Percentiles rank a stretch among this genome's conserved stretches.
phyloP scores from a whole-genome alignment of 2,888 invertebrate species.

The Embidobia sp. region DNA sequence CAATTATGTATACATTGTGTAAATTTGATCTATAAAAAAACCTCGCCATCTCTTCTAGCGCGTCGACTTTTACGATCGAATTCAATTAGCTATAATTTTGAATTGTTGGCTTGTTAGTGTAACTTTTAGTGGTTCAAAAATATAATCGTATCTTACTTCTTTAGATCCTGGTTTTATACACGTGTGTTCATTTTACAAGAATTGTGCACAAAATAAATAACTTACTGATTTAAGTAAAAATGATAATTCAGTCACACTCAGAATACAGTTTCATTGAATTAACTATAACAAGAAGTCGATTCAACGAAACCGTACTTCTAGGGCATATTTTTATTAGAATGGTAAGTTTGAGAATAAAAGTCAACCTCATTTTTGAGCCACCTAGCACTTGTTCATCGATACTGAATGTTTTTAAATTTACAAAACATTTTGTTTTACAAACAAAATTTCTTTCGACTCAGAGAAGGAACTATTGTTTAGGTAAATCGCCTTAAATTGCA shows the following conservation, averaged over 20 bases:
- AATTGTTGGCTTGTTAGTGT: conserved; percentile 4
- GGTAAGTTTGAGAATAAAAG: no score
- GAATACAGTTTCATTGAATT: no score
- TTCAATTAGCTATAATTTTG: conserved; percentile 25
- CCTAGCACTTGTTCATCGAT: not conserved
- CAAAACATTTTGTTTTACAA: conserved; percentile 37
- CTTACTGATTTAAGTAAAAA: no score
- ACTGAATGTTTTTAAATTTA: conserved; percentile 20
- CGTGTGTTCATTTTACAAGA: no score
- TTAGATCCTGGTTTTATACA: not conserved
- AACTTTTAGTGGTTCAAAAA: conserved; percentile 9
- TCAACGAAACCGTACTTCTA: no score
- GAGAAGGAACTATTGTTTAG: conserved; percentile 59
- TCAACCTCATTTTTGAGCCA: not conserved
- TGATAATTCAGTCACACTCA: no score
- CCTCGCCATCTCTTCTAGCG: not conserved
- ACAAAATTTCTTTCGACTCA: conserved; percentile 44
- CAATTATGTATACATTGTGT: conserved; percentile 27
- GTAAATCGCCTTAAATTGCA: conserved; percentile 51
- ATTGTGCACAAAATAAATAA: no score
- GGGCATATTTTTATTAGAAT: no score
- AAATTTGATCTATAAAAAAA: conserved; percentile 49
- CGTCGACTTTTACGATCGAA: conserved; percentile 14
- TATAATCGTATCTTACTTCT: not conserved
- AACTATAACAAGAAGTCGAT: no score